These are phyloP conservation scores for Bradypus variegatus DNA, from an alignment of 2,797 vertebrate genomes.

Conservation along the genomic window DNA sequence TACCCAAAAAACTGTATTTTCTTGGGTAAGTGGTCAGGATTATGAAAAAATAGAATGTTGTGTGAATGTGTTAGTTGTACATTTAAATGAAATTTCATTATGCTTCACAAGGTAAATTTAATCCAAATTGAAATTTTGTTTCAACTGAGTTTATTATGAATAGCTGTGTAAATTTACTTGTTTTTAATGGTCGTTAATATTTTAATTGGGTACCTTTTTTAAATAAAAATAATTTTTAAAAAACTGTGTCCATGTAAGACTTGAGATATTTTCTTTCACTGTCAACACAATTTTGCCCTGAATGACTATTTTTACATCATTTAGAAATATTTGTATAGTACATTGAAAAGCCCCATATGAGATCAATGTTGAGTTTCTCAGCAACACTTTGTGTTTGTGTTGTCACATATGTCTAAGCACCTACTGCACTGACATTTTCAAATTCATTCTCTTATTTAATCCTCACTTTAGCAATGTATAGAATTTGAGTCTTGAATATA, in stretches of 20 bases:
- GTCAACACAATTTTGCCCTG: not conserved
- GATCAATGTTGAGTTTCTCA: accelerated
- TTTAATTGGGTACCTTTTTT: constrained; percentile 63
- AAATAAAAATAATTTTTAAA: constrained; percentile 61
- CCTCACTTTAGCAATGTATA: not conserved
- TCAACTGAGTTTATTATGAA: constrained; percentile 51
- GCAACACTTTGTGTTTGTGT: accelerated
- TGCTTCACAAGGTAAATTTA: constrained; percentile 30
- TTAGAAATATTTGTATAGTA: accelerated
- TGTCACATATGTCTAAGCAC: accelerated
- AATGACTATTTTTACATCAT: accelerated
- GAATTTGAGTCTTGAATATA: not conserved
- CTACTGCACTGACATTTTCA: accelerated
- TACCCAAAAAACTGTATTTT: constrained; percentile 55
- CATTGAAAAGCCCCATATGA: accelerated
- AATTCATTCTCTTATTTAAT: not conserved
- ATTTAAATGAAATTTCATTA: constrained; percentile 24
- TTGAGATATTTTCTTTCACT: not conserved
- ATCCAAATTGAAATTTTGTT: constrained; percentile 47
- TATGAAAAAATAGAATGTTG: not conserved
- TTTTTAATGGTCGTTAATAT: constrained; percentile 58
- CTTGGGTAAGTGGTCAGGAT: constrained; percentile 8
- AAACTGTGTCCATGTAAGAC: not conserved
- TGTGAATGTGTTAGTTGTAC: constrained; percentile 28
- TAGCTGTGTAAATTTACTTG: constrained; percentile 54